phyloP scores from a whole-genome alignment of 2,888 invertebrate genomes.

The Enoplolaimus lenunculus region DNA sequence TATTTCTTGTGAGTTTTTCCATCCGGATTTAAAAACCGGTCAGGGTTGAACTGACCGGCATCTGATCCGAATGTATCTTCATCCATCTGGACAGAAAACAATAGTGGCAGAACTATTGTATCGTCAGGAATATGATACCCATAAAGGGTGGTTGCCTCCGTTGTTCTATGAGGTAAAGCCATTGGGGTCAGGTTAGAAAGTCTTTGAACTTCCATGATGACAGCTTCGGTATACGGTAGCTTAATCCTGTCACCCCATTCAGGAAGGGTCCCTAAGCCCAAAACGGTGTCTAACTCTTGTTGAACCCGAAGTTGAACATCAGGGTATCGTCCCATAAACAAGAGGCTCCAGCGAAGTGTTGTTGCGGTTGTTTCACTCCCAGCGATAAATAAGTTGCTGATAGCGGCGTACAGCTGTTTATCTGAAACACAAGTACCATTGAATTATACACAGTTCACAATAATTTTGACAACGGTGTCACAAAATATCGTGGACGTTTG shows the following conservation, averaged over 20 bases:
- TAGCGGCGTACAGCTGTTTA: conserved; percentile 18
- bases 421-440: conserved; percentile 21
- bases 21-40: conserved; percentile 15
- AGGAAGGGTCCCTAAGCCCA: conserved; percentile 28
- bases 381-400: conserved; percentile 23
- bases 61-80: background rate
- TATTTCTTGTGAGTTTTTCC: conserved; percentile 2
- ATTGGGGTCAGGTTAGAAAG: conserved; percentile 11
- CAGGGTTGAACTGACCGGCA: conserved; percentile 5
- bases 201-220: conserved; percentile 15
- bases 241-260: background rate
- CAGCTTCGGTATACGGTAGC: conserved; percentile 14
- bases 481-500: too few species aligned
- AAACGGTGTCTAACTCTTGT: conserved; percentile 30
- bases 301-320: conserved; percentile 32
- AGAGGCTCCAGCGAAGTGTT: conserved; percentile 24
- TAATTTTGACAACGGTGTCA: too few species aligned
- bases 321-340: conserved; percentile 22
- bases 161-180: background rate
- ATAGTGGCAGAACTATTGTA: conserved; percentile 13
- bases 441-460: too few species aligned
- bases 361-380: conserved; percentile 26
- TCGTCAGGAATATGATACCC: conserved; percentile 15
- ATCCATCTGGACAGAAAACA: conserved; percentile 8
- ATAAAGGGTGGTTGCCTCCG: background rate